Conservation (phyloP, 1,140 invertebrate genomes). For the Platorchestia sp. region DNA sequence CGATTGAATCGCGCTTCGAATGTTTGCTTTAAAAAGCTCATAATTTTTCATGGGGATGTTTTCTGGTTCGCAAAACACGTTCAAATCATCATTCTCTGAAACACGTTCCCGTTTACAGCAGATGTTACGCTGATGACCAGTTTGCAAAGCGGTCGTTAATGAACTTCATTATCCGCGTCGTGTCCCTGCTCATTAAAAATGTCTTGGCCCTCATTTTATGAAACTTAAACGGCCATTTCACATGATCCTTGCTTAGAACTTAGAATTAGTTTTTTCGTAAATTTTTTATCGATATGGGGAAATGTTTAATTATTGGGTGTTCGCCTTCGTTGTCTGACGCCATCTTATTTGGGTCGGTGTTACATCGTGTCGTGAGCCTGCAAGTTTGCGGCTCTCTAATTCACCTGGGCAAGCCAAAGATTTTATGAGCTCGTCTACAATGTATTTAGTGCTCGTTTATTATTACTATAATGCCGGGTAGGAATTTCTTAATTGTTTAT, state of each 20-base stretch:
- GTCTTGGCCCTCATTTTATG: slow-evolving; percentile 19
- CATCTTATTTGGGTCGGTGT: neutral
- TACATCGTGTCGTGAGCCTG: neutral
- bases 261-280: neutral
- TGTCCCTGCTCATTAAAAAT: slow-evolving; percentile 1
- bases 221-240: neutral
- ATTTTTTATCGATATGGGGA: neutral
- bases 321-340: neutral
- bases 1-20: neutral
- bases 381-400: neutral
- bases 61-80: neutral
- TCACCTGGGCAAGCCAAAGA: neutral
- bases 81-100: neutral
- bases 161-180: neutral
- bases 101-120: neutral
- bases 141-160: neutral
- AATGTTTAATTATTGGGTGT: neutral
- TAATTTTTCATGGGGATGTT: neutral
- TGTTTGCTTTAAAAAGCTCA: neutral
- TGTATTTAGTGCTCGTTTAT: no score
- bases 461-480: no score
- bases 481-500: no score
- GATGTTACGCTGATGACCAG: neutral
- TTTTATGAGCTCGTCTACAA: neutral
- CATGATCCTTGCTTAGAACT: neutral